Evolutionary conservation across 2,797 vertebrate genomes (phyloP).

Genomic region (Alfaro cultratus): DNA sequence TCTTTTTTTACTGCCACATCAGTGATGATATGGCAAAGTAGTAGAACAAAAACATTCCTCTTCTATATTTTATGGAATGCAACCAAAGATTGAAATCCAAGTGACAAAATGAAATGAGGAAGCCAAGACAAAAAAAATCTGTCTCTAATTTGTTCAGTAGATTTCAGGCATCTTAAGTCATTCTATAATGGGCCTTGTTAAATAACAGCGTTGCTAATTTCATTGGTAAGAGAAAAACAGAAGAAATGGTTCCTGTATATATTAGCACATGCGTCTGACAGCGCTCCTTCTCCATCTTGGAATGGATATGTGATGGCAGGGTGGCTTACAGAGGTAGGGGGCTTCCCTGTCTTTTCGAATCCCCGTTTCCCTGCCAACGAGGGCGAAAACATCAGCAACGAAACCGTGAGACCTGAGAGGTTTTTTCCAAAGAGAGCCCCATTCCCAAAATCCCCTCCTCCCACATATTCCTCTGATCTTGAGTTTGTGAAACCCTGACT

Average conservation of each 20-base stretch:
- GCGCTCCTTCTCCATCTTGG: slow-evolving; percentile 42
- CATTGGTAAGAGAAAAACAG: slow-evolving; percentile 2
- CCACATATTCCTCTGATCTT: slow-evolving; percentile 4
- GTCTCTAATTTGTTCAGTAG: neutral
- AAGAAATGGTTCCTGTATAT: slow-evolving; percentile 46
- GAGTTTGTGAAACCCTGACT: slow-evolving; percentile 20
- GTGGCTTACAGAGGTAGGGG: slow-evolving; percentile 14
- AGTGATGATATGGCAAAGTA: neutral
- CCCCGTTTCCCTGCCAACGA: slow-evolving; percentile 55
- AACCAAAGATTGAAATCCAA: neutral
- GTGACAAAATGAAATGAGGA: neutral
- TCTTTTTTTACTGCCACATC: neutral
- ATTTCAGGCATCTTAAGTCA: neutral
- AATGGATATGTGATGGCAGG: neutral
- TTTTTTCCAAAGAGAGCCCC: neutral
- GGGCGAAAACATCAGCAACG: slow-evolving; percentile 54
- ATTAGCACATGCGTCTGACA: slow-evolving; percentile 62
- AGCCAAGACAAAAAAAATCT: neutral
- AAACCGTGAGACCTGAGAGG: neutral
- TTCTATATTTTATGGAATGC: neutral
- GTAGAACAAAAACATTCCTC: neutral
- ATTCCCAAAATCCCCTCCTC: neutral
- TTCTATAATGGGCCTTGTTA: neutral
- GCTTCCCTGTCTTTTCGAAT: slow-evolving; percentile 56
- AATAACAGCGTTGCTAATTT: neutral